Conservation (phyloP, 2,797 vertebrate species). For the Chelon labrosus region DNA sequence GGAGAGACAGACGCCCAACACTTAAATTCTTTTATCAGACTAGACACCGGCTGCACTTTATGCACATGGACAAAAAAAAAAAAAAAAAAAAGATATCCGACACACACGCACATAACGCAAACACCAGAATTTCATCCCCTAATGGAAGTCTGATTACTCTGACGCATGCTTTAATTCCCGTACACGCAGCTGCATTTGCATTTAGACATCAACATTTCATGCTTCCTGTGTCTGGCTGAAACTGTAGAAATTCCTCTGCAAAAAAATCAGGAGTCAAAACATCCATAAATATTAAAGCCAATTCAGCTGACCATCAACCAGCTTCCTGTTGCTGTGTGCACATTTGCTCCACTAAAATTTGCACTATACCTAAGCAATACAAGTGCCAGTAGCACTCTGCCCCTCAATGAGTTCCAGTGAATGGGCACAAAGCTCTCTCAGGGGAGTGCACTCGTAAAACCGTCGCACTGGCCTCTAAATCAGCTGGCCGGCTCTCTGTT, state of each 20-base stretch:
- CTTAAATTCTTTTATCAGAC: conserved; percentile 43
- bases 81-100: conserved; percentile 24
- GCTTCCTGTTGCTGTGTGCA: conserved; percentile 51
- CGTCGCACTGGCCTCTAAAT: conserved; percentile 79
- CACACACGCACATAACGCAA: conserved; percentile 18
- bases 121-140: conserved; percentile 41
- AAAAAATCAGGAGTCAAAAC: not conserved
- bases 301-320: conserved; percentile 31
- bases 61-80: conserved; percentile 1
- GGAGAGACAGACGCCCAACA: conserved; percentile 36
- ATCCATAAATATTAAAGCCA: conserved; percentile 7
- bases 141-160: conserved; percentile 46
- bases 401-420: conserved; percentile 81
- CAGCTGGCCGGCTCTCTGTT: conserved; percentile 56
- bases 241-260: not conserved
- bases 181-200: conserved; percentile 25
- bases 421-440: conserved; percentile 77
- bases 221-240: conserved; percentile 5
- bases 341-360: conserved; percentile 42
- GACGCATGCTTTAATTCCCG: conserved; percentile 34
- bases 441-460: conserved; percentile 78
- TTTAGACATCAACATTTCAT: conserved; percentile 16
- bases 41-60: conserved; percentile 48
- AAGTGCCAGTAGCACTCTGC: conserved; percentile 68
- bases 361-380: conserved; percentile 60